These are phyloP conservation scores for Caenorhabditis uteleia DNA, from an alignment of 2,888 invertebrate genomes.

Conservation along the genomic window DNA sequence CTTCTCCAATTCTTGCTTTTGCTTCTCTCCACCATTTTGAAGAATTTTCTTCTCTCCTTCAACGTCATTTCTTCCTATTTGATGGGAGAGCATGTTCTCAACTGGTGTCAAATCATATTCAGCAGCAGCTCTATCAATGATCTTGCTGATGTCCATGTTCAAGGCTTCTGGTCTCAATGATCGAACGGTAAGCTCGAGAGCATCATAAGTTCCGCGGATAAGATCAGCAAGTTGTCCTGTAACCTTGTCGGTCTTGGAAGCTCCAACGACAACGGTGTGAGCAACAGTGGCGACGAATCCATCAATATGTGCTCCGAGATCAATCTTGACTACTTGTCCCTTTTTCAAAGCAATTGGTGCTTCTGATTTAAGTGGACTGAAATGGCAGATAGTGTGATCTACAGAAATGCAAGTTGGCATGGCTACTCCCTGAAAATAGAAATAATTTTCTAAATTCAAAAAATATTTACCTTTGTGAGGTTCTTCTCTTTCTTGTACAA, in stretches of 20 bases:
- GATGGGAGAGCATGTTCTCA: conserved; percentile 84
- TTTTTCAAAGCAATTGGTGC: conserved; percentile 73
- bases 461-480: conserved; percentile 82
- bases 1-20: conserved; percentile 91
- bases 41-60: conserved; percentile 97
- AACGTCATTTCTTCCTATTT: conserved; percentile 77
- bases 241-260: conserved; percentile 75
- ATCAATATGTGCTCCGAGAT: conserved; percentile 97
- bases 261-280: conserved; percentile 89
- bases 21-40: conserved; percentile 89
- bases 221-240: conserved; percentile 92
- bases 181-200: conserved; percentile 91
- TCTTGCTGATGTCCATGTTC: conserved; percentile 64
- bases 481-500: conserved; percentile 98
- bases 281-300: conserved; percentile 98
- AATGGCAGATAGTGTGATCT: conserved; percentile 99
- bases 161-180: conserved; percentile 83
- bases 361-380: conserved; percentile 92
- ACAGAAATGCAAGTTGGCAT: conserved; percentile 98
- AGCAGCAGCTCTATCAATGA: conserved; percentile 75
- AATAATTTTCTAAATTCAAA: not conserved
- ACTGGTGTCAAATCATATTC: conserved; percentile 95
- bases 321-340: conserved; percentile 90
- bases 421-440: conserved; percentile 77
- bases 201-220: conserved; percentile 90